phyloP scores from a whole-genome alignment of 2,888 invertebrate species.

The Xestobium rufovillosum region DNA sequence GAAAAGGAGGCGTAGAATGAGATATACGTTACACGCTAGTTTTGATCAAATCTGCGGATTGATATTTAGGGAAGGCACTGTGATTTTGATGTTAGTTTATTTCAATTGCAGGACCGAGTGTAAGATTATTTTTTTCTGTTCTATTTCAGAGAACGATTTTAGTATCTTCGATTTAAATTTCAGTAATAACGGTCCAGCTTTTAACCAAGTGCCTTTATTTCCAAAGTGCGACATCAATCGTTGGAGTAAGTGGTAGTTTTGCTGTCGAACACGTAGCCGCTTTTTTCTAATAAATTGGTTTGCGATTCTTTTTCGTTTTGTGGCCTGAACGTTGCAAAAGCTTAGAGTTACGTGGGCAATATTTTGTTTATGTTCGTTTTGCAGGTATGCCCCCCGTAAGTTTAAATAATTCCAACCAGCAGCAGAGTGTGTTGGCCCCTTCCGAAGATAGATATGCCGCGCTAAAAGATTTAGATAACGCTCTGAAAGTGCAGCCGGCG shows the following conservation, averaged over 20 bases:
- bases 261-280: too few relatives aligned
- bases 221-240: constrained; percentile 38
- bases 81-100: too few relatives aligned
- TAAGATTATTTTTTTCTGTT: too few relatives aligned
- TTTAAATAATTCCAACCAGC: constrained; percentile 14
- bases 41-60: too few relatives aligned
- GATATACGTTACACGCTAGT: too few relatives aligned
- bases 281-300: constrained; percentile 8
- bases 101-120: too few relatives aligned
- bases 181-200: constrained; percentile 36
- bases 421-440: constrained; percentile 24
- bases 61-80: too few relatives aligned
- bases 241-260: constrained; percentile 42
- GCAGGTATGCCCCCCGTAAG: constrained; percentile 31
- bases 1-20: too few relatives aligned
- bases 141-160: constrained; percentile 32
- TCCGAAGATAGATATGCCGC: constrained; percentile 91
- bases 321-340: constrained; percentile 6
- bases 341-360: too few relatives aligned
- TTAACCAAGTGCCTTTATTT: constrained; percentile 40
- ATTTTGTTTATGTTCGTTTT: constrained; percentile 15
- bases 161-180: constrained; percentile 41
- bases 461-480: constrained; percentile 84
- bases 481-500: constrained; percentile 53
- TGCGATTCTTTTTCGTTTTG: constrained; percentile 10